Conservation (phyloP, 2,888 invertebrate genomes). For the Polyommatus icarus region DNA sequence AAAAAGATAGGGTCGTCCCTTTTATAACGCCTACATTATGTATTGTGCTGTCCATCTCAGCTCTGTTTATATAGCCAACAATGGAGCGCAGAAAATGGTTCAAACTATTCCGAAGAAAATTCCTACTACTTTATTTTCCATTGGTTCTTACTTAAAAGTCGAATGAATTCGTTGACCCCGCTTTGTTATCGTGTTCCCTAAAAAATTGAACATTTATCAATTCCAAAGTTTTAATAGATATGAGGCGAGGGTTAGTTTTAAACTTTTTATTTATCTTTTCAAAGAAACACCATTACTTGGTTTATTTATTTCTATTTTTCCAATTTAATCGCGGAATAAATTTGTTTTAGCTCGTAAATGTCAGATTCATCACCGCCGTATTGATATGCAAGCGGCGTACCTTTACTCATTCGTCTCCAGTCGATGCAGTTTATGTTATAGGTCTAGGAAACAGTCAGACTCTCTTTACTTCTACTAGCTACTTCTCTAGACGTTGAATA, state of each 20-base stretch:
- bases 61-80: slow-evolving; percentile 12
- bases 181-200: background rate
- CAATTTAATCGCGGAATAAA: slow-evolving; percentile 16
- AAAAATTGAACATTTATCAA: background rate
- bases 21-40: slow-evolving; percentile 21
- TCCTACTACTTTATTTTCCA: background rate
- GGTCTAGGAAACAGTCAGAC: background rate
- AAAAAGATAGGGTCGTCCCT: slow-evolving; percentile 29
- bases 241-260: background rate
- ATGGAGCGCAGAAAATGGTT: slow-evolving; percentile 1
- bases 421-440: background rate
- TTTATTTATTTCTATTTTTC: slow-evolving; percentile 21
- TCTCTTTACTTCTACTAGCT: background rate
- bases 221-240: background rate
- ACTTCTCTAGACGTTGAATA: background rate
- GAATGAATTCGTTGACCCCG: background rate
- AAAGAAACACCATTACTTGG: slow-evolving; percentile 9
- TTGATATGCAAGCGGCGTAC: slow-evolving; percentile 28
- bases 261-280: background rate
- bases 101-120: background rate
- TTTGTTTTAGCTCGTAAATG: slow-evolving; percentile 18
- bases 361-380: slow-evolving; percentile 19
- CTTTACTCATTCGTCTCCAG: slow-evolving; percentile 20
- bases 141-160: background rate
- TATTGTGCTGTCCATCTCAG: slow-evolving; percentile 15